These are phyloP conservation scores for Tricholauxania praeusta DNA, from an alignment of 2,888 invertebrate species.

Conservation along the genomic window DNA sequence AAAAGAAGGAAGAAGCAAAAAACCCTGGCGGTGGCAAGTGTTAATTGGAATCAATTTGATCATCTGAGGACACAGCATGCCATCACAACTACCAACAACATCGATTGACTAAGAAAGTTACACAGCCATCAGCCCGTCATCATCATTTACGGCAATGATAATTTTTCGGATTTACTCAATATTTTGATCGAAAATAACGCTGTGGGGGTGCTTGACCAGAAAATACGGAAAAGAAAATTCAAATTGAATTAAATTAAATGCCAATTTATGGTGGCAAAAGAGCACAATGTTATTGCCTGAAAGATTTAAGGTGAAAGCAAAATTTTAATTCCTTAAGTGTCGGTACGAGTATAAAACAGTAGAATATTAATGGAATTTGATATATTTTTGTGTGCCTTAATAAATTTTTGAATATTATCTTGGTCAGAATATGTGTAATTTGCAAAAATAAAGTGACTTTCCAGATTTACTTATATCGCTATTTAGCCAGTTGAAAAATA, in stretches of 20 bases:
- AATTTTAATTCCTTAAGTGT: neutral
- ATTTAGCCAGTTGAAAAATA: too few species aligned
- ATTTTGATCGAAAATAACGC: conserved; percentile 63
- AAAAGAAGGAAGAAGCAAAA: neutral
- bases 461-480: too few species aligned
- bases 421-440: too few species aligned
- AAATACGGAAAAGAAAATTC: conserved; percentile 50
- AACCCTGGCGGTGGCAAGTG: conserved; percentile 64
- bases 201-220: conserved; percentile 48
- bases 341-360: neutral
- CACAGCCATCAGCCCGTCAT: conserved; percentile 1
- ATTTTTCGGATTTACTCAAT: conserved; percentile 61
- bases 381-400: too few species aligned
- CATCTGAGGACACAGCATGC: conserved; percentile 56
- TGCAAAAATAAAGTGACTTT: too few species aligned
- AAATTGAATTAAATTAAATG: conserved; percentile 66
- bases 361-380: neutral
- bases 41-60: conserved; percentile 69
- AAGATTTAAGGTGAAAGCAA: conserved; percentile 10
- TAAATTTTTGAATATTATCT: too few species aligned
- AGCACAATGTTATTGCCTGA: neutral
- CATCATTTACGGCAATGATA: conserved; percentile 45
- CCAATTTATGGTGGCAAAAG: conserved; percentile 60
- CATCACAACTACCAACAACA: conserved; percentile 13
- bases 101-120: conserved; percentile 43